phyloP scores from a whole-genome alignment of 2,888 invertebrate species.

The Ophion slaviceki region DNA sequence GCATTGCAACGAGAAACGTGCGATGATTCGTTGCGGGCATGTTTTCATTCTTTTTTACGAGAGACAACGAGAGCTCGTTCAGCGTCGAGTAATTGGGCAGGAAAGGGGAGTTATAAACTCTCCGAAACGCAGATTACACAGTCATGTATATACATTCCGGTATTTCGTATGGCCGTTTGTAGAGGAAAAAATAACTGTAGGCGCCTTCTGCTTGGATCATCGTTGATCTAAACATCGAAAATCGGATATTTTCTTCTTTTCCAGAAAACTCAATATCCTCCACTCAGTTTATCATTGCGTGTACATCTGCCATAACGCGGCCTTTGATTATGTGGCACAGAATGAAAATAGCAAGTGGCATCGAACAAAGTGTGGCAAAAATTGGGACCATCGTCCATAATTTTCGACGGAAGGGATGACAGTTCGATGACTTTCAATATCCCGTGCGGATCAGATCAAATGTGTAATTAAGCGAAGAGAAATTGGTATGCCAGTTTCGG shows the following conservation, averaged over 20 bases:
- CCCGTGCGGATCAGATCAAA: background rate
- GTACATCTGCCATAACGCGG: background rate
- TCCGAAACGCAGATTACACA: slow-evolving; percentile 41
- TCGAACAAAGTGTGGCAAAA: background rate
- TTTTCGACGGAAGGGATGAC: background rate
- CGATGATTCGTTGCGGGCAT: slow-evolving; percentile 51
- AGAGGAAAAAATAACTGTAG: slow-evolving; percentile 4
- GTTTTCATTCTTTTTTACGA: slow-evolving; percentile 27
- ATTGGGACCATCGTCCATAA: background rate
- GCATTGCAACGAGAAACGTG: slow-evolving; percentile 31
- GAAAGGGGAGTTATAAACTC: slow-evolving; percentile 46
- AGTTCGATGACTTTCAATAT: background rate
- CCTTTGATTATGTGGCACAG: slow-evolving; percentile 32
- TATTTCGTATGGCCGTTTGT: background rate
- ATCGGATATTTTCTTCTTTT: slow-evolving; percentile 3
- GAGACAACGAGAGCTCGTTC: slow-evolving; percentile 32
- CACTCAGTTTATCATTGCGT: background rate
- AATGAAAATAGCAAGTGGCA: too few species aligned
- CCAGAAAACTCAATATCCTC: slow-evolving; percentile 9
- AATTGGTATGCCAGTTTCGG: background rate
- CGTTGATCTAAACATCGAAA: slow-evolving; percentile 42
- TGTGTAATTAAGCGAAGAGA: background rate
- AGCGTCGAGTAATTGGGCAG: slow-evolving; percentile 53
- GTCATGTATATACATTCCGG: background rate
- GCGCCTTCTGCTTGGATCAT: background rate